These are phyloP conservation scores for Conomelus anceps DNA, from an alignment of 2,888 invertebrate genomes.

Conservation along the genomic window DNA sequence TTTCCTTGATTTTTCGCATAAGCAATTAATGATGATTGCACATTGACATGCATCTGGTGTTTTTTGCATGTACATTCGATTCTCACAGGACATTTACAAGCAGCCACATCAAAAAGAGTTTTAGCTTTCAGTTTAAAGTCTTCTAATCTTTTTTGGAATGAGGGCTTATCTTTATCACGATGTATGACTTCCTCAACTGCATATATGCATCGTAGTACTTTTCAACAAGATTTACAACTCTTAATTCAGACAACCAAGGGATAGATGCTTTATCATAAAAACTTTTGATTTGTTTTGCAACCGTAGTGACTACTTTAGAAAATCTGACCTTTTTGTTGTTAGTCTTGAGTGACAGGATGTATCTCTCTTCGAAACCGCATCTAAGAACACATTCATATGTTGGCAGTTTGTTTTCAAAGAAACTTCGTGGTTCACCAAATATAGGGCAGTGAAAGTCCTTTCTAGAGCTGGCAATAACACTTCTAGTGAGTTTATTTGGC, in stretches of 20 bases:
- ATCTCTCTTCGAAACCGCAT: conserved; percentile 3
- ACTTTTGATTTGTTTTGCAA: neutral
- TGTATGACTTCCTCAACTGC: conserved; percentile 5
- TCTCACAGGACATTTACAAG: neutral
- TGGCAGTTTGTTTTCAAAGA: conserved; percentile 8
- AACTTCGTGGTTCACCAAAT: neutral
- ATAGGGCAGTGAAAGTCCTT: conserved; percentile 11
- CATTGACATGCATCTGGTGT: neutral
- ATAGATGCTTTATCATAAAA: conserved; percentile 12
- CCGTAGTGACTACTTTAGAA: neutral
- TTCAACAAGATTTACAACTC: neutral
- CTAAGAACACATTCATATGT: conserved; percentile 3
- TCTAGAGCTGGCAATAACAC: too few relatives aligned
- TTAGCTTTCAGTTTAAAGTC: neutral
- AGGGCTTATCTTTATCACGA: neutral
- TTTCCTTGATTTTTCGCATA: neutral
- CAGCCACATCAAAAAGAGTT: conserved; percentile 2
- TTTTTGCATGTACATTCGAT: neutral
- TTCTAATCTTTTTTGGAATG: neutral
- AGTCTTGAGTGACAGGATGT: neutral
- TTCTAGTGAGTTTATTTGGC: neutral
- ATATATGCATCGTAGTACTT: neutral
- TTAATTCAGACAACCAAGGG: neutral
- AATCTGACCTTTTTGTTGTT: conserved; percentile 9
- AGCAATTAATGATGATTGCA: neutral